Evolutionary conservation across 2,113 vertebrate genomes (phyloP).

Genomic region (Stercorarius parasiticus): DNA sequence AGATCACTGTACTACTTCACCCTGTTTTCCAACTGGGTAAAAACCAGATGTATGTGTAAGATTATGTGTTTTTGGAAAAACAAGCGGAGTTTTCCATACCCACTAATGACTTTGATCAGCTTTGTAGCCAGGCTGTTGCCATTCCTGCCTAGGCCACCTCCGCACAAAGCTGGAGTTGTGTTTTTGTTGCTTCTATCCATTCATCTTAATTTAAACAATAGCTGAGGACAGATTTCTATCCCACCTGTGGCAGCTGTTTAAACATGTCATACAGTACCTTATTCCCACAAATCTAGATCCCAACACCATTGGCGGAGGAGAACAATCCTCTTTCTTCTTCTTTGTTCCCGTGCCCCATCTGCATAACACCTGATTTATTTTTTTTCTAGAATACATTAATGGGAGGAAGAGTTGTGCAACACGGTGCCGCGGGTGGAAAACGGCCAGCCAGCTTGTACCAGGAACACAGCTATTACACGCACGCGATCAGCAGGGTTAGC

Average conservation of each 20-base stretch:
- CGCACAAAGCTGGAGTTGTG: background rate
- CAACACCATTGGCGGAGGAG: background rate
- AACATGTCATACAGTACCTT: background rate
- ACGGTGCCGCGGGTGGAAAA: background rate
- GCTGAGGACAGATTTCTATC: background rate
- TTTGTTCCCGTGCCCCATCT: background rate
- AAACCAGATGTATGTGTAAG: background rate
- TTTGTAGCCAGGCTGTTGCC: background rate
- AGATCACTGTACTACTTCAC: background rate
- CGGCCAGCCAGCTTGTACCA: background rate
- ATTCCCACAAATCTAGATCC: background rate
- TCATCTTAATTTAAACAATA: background rate
- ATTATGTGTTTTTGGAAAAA: background rate
- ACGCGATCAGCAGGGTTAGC: background rate
- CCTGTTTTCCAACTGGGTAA: background rate
- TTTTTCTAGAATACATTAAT: background rate
- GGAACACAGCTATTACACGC: background rate
- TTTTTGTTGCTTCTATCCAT: background rate
- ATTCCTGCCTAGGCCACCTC: background rate
- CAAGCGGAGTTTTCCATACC: background rate
- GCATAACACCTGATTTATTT: background rate
- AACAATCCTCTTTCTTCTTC: background rate
- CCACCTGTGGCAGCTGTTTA: constrained; percentile 20
- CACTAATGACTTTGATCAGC: background rate
- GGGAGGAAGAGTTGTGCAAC: background rate